Evolutionary conservation across 2,888 invertebrate genomes (phyloP).

Genomic region (Euplexia lucipara): DNA sequence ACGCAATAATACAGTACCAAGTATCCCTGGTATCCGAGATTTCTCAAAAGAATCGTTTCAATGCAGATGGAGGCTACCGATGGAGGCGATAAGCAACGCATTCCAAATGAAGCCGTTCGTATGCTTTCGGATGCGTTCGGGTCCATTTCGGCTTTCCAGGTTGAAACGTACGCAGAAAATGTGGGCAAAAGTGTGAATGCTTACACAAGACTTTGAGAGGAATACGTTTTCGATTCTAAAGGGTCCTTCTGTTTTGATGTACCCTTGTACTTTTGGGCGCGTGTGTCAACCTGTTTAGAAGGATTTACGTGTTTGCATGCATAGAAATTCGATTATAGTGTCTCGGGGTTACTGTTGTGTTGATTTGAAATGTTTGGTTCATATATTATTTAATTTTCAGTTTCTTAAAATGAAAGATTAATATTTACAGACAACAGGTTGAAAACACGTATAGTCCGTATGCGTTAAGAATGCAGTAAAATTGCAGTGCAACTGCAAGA

Average conservation of each 20-base stretch:
- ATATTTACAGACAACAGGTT: no score
- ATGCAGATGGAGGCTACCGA: conserved; percentile 56
- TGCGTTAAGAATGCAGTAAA: no score
- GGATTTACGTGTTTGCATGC: conserved; percentile 37
- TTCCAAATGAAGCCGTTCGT: conserved; percentile 64
- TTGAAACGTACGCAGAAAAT: conserved; percentile 52
- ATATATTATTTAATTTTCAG: background rate
- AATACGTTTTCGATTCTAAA: conserved; percentile 52
- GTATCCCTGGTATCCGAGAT: conserved; percentile 33
- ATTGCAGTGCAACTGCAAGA: no score
- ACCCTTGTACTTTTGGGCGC: conserved; percentile 30
- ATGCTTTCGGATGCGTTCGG: conserved; percentile 55
- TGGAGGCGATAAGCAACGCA: conserved; percentile 56
- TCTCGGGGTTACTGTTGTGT: conserved; percentile 16
- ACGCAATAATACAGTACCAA: background rate
- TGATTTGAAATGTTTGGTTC: background rate
- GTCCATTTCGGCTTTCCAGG: conserved; percentile 36
- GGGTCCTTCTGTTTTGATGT: conserved; percentile 47
- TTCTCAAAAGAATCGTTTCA: conserved; percentile 57
- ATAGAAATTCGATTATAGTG: conserved; percentile 35
- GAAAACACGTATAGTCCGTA: no score
- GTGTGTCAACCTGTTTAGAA: conserved; percentile 50
- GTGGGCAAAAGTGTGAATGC: conserved; percentile 50
- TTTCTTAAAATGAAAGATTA: background rate
- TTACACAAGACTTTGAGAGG: conserved; percentile 49